Conservation (phyloP, 1,140 invertebrate species). For the Drosophila eugracilis region DNA sequence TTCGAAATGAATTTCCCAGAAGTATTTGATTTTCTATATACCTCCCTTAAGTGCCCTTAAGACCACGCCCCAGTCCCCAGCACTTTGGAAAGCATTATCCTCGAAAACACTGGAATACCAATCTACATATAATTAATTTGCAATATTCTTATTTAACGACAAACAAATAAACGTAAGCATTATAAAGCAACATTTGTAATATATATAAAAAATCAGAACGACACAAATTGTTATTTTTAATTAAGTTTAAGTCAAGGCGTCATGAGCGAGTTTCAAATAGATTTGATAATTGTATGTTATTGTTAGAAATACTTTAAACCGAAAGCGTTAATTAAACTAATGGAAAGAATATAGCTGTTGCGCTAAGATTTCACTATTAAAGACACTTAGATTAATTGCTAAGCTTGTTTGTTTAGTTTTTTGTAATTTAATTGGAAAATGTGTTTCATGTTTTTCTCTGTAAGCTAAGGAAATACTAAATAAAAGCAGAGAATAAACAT, state of each 20-base stretch:
- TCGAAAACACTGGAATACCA: not conserved
- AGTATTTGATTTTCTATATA: slow-evolving; percentile 27
- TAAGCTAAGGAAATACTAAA: slow-evolving; percentile 65
- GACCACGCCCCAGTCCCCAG: slow-evolving; percentile 58
- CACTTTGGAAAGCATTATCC: slow-evolving; percentile 14
- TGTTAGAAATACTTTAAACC: slow-evolving; percentile 46
- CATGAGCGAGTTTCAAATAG: slow-evolving; percentile 6
- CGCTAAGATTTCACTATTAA: slow-evolving; percentile 67
- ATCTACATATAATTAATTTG: slow-evolving; percentile 37
- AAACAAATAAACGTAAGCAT: slow-evolving; percentile 24
- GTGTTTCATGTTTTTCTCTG: slow-evolving; percentile 62
- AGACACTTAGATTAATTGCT: slow-evolving; percentile 40
- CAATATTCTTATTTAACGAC: slow-evolving; percentile 63
- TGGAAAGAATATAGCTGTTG: slow-evolving; percentile 67
- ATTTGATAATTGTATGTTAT: slow-evolving; percentile 52
- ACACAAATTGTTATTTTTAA: slow-evolving; percentile 58
- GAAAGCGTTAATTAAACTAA: slow-evolving; percentile 27
- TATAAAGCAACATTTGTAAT: slow-evolving; percentile 53
- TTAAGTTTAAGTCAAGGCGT: slow-evolving; percentile 46
- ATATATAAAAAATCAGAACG: slow-evolving; percentile 48
- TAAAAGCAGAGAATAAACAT: slow-evolving; percentile 54
- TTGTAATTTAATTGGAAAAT: slow-evolving; percentile 56
- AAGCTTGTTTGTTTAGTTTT: slow-evolving; percentile 79
- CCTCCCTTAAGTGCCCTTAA: slow-evolving; percentile 64
- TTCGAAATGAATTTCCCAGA: slow-evolving; percentile 26